Evolutionary conservation across 2,113 vertebrate species (phyloP), one percentile per base, ranked within the genome.

Genomic region (Falcunculus frontatus): DNA sequence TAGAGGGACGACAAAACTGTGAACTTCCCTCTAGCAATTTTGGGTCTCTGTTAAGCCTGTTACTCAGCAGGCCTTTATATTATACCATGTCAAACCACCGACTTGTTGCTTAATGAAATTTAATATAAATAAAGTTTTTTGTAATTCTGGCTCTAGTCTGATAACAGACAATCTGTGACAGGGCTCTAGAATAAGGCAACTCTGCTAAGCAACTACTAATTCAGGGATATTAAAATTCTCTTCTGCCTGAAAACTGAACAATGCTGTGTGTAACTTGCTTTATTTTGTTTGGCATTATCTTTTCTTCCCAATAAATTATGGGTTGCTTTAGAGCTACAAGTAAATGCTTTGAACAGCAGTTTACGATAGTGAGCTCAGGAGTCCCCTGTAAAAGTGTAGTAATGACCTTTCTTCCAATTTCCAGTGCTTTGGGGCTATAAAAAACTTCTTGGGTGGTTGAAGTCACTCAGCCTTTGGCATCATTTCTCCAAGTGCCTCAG

Each of bases 211-310:
- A 82, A 29, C 55, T 73, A 22, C 35, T 35, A 46, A 33, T 42
- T 72, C 19, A 70, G 72, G 41, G 35, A 50, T 89, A 37, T 72
- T 92, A 46, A 64, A 60, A 33, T 46, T 92, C 27, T 76, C 13
- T 84, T 86, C 52, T 84, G 42, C 50, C 86, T 84, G 50, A 72
- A 92, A 84, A 76, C 8, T 10, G 42, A 69, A 69, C 74, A 75
- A 52, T 87, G 20, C 27, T 2, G 1, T 35, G 7, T 79, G 86
- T 89, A 50, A 72, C 20, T 83, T 83, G 25, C 60, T 90, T 53
- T 90, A 35, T 91, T 94, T 94, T 95, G 44, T 78, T 96, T 96
- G 92, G 39, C 81, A 42, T 86, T 83, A 72, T 89, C 50, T 79
- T 82, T 85, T 65, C 42, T 81, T 88, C 47, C 4, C 3, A 69